Percentiles rank a stretch among this genome's conserved stretches.
These are phyloP conservation scores for Sitophilus oryzae DNA, from an alignment of 1,140 invertebrate genomes.

Conservation along the genomic window DNA sequence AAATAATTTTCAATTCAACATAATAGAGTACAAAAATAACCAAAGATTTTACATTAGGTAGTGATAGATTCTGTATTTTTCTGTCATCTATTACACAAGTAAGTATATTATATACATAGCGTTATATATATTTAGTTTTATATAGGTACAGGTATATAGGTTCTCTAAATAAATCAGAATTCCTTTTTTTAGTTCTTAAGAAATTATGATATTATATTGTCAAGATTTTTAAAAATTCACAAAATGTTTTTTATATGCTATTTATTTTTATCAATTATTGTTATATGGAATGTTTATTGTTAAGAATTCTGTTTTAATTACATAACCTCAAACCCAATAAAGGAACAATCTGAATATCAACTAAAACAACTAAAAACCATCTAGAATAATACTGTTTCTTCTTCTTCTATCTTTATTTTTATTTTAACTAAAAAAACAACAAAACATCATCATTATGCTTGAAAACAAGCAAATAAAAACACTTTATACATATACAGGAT, in stretches of 20 bases:
- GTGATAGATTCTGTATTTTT: conserved; percentile 1
- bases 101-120: background rate
- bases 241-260: too few relatives aligned
- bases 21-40: conserved; percentile 23
- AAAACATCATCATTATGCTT: too few relatives aligned
- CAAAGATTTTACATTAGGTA: conserved; percentile 13
- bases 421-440: too few relatives aligned
- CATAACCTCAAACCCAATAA: conserved; percentile 10
- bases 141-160: background rate
- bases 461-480: too few relatives aligned
- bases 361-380: conserved; percentile 9
- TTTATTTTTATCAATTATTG: background rate
- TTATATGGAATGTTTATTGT: background rate
- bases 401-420: too few relatives aligned
- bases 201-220: too few relatives aligned
- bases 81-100: background rate
- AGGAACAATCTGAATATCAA: conserved; percentile 1
- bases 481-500: background rate
- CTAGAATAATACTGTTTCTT: conserved; percentile 22
- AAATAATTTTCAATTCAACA: conserved; percentile 15
- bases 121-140: too few relatives aligned
- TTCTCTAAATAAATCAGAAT: background rate
- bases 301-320: background rate
- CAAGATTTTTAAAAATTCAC: too few relatives aligned
- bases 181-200: too few relatives aligned